Evolutionary conservation across 2,797 vertebrate species (phyloP).

Genomic region (Sardinella longiceps): DNA sequence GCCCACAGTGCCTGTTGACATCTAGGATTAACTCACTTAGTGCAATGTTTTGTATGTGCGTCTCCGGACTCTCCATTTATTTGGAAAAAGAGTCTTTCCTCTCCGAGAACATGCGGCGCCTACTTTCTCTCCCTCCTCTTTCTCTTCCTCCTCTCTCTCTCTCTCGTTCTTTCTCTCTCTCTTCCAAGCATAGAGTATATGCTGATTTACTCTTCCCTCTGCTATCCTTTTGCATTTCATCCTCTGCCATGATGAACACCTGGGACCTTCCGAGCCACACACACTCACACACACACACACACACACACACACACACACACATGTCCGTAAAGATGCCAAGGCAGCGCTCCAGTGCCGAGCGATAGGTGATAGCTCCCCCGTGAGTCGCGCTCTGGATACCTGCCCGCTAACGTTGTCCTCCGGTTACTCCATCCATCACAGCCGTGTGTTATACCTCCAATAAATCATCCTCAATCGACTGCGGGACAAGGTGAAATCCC

Average conservation of each 20-base stretch:
- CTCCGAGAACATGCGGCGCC: neutral
- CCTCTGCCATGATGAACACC: conserved; percentile 43
- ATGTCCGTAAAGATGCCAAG: neutral
- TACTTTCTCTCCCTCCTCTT: neutral
- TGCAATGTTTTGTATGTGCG: conserved; percentile 49
- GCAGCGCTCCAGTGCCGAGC: conserved; percentile 21
- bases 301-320: neutral
- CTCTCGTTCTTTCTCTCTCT: neutral
- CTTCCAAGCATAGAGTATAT: neutral
- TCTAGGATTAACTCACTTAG: conserved; percentile 57
- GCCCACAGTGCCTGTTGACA: conserved; percentile 45
- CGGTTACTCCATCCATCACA: conserved; percentile 67
- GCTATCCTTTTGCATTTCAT: conserved; percentile 31
- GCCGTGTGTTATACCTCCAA: conserved; percentile 61
- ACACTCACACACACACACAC: conserved; percentile 7
- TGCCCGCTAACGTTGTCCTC: conserved; percentile 53
- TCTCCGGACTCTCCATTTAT: conserved; percentile 47
- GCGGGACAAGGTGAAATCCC: conserved; percentile 56
- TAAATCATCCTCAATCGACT: conserved; percentile 72
- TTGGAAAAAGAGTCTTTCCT: neutral
- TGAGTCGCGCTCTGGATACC: conserved; percentile 55
- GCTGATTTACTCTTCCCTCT: conserved; percentile 23
- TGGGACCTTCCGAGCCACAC: conserved; percentile 29
- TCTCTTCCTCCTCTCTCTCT: neutral
- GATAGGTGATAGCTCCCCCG: conserved; percentile 54